Evolutionary conservation across 2,888 invertebrate species (phyloP), one percentile per base, ranked within the genome.

Genomic region (Hirudinaria manillensis): DNA sequence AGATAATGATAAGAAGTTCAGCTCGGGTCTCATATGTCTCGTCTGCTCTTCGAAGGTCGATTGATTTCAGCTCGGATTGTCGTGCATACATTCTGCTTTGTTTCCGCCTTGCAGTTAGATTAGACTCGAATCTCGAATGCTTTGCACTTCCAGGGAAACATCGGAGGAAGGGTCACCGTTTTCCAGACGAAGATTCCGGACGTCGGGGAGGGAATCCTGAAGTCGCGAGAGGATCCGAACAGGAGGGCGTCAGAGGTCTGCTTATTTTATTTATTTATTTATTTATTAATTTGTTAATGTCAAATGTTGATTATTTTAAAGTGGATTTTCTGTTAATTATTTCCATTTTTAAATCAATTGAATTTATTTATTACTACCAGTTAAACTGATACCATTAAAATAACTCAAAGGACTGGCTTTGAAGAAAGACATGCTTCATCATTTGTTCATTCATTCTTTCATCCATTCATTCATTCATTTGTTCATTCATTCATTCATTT

Each of bases 161-260:
- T 93, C 3, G 99, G 99, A 70, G 99, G 99, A 10, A 89, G 99
- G 71, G 89, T 99, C 32, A 93, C 96, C 10, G 93, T 98, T 19
- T 92, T 99, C 87, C 95, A 96, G 87, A 90, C 93, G 19, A 91
- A 92, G 83, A 87, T 98, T 82, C 89, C 89, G 1, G 86, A 85
- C 73, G 80, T 85, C 51, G 89, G 99, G 0, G 94, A 95, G 0
- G 98, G 98, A 68, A 90, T 92, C 3, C 87, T 99, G 80, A 90
- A 90, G 79, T 86, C 90, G 13, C 89, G 93, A 80, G 96, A 98
- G 87, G 93, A 96, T 86, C 92, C 94, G 0, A 92, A 91, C 83
- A 90, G 92, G 79, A 88, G 94, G 67, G 87, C 89, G 53, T 89
- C 90, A 10, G 91, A 92, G 82, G 85, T 85, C 75, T 71, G 78